Conservation (phyloP, 2,797 vertebrate genomes). For the Protonibea diacanthus region DNA sequence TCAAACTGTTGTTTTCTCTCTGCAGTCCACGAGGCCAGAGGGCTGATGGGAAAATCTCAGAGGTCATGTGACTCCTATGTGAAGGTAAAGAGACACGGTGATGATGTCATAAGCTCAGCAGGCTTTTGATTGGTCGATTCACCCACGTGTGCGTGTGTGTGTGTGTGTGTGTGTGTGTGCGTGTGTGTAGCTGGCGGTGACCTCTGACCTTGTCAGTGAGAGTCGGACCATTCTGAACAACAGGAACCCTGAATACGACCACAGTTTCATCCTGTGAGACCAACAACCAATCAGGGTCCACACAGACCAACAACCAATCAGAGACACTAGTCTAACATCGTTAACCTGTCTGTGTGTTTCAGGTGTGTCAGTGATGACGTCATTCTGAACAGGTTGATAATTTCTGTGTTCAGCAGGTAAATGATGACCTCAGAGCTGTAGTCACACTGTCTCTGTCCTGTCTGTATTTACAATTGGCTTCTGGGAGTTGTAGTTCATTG, state of each 20-base stretch:
- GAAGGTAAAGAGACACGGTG: slow-evolving; percentile 47
- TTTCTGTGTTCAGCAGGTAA: slow-evolving; percentile 75
- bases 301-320: slow-evolving; percentile 8
- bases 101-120: background rate
- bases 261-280: slow-evolving; percentile 74
- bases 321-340: background rate
- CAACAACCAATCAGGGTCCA: slow-evolving; percentile 4
- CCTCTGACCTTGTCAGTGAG: slow-evolving; percentile 56
- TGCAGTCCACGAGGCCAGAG: slow-evolving; percentile 56
- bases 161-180: slow-evolving; percentile 15
- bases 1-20: background rate
- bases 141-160: background rate
- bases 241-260: slow-evolving; percentile 76
- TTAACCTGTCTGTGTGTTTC: slow-evolving; percentile 16
- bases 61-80: slow-evolving; percentile 71
- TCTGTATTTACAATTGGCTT: background rate
- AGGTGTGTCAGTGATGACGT: slow-evolving; percentile 64
- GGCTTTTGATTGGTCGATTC: background rate
- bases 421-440: slow-evolving; percentile 11
- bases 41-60: slow-evolving; percentile 58
- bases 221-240: slow-evolving; percentile 70
- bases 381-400: slow-evolving; percentile 68
- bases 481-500: background rate
- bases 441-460: background rate
- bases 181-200: slow-evolving; percentile 42